Percentiles rank a stretch among this genome's conserved stretches.
Evolutionary conservation across 2,888 invertebrate species (phyloP).

Genomic region (Epistrophe grossulariae): DNA sequence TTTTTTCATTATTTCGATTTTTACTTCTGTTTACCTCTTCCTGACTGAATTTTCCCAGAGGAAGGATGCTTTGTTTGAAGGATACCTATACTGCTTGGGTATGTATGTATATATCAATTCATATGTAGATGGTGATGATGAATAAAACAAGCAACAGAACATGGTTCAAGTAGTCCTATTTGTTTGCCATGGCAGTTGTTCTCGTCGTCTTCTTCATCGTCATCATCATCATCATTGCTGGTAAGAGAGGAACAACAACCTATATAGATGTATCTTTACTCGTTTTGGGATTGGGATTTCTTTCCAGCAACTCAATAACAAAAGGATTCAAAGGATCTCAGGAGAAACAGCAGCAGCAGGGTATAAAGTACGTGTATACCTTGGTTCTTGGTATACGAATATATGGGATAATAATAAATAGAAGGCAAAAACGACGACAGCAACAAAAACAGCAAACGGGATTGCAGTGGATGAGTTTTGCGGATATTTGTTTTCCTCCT

Average conservation of each 20-base stretch:
- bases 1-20: constrained; percentile 13
- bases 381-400: not conserved
- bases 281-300: constrained; percentile 52
- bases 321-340: constrained; percentile 63
- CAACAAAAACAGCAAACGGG: constrained; percentile 39
- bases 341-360: constrained; percentile 8
- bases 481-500: constrained; percentile 44
- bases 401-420: constrained; percentile 32
- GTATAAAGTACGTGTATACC: constrained; percentile 18
- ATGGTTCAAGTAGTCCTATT: constrained; percentile 64
- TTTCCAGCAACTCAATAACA: constrained; percentile 47
- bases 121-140: constrained; percentile 58
- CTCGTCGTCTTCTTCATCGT: not conserved
- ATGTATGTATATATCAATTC: not conserved
- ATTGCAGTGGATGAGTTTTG: constrained; percentile 72
- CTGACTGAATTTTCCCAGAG: constrained; percentile 37
- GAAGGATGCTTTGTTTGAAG: constrained; percentile 39
- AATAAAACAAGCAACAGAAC: constrained; percentile 70
- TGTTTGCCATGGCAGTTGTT: constrained; percentile 33
- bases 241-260: not conserved
- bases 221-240: constrained; percentile 11
- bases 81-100: not conserved
- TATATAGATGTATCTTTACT: constrained; percentile 10
- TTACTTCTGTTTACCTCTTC: constrained; percentile 39
- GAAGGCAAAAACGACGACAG: constrained; percentile 17